These are phyloP conservation scores for Dolichoris vasculosae DNA, from an alignment of 1,140 invertebrate genomes.

Conservation along the genomic window DNA sequence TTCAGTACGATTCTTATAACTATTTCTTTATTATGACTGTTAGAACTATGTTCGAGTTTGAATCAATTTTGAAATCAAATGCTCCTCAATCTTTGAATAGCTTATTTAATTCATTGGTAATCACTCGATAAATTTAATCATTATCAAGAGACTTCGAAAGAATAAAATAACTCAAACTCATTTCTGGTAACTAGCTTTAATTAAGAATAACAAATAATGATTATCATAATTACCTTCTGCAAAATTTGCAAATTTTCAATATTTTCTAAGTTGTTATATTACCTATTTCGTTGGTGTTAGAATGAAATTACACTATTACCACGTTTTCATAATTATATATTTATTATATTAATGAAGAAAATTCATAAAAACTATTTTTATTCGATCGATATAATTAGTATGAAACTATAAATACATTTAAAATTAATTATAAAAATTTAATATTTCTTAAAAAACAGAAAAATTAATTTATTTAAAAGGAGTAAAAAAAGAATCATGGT, in stretches of 20 bases:
- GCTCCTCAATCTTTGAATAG: neutral
- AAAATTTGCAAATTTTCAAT: neutral
- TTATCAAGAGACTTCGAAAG: neutral
- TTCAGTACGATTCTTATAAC: no score
- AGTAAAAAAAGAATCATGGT: no score
- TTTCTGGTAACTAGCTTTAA: neutral
- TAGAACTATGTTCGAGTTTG: no score
- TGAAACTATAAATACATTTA: no score
- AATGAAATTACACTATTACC: neutral
- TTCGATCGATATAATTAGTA: no score
- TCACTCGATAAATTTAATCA: neutral
- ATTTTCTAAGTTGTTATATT: neutral
- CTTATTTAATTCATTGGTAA: neutral
- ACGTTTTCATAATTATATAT: no score
- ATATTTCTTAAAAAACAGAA: no score
- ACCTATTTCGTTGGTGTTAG: neutral
- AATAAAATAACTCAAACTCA: neutral
- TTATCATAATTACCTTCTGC: neutral
- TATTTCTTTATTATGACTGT: no score
- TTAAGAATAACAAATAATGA: neutral
- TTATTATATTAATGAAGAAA: no score
- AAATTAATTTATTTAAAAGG: no score
- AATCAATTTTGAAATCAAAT: neutral
- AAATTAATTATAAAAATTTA: no score
- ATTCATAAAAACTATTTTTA: no score